These are phyloP conservation scores for Formica exsecta DNA, from an alignment of 1,140 invertebrate genomes.

Conservation along the genomic window DNA sequence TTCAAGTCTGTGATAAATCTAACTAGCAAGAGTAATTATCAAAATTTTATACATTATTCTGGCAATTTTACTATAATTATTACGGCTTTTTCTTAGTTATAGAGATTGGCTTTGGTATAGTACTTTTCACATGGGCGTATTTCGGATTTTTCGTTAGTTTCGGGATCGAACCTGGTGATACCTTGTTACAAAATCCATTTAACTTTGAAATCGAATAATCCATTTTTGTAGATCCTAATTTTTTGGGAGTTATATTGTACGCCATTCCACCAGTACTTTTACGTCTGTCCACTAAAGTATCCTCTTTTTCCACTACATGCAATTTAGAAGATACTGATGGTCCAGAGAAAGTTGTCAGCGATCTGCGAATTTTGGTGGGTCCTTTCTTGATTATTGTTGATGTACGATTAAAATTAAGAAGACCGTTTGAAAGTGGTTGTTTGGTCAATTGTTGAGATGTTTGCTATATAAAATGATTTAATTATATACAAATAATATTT, in stretches of 20 bases:
- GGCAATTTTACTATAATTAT: neutral
- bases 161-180: neutral
- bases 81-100: neutral
- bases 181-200: neutral
- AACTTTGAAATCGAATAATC: neutral
- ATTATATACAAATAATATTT: slow-evolving; percentile 12
- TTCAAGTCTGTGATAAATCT: neutral
- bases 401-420: neutral
- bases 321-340: neutral
- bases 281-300: neutral
- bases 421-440: neutral
- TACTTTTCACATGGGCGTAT: slow-evolving; percentile 55
- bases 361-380: neutral
- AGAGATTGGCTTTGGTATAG: slow-evolving; percentile 25
- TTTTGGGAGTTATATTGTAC: neutral
- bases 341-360: neutral
- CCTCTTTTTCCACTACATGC: neutral
- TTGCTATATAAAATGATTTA: slow-evolving; percentile 28
- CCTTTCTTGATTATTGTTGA: neutral
- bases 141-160: slow-evolving; percentile 43
- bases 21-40: neutral
- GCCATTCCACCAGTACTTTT: slow-evolving; percentile 2
- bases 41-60: neutral
- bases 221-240: neutral
- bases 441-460: neutral